These are phyloP conservation scores for Antigone vipio DNA, from an alignment of 2,113 vertebrate species.

Conservation along the genomic window DNA sequence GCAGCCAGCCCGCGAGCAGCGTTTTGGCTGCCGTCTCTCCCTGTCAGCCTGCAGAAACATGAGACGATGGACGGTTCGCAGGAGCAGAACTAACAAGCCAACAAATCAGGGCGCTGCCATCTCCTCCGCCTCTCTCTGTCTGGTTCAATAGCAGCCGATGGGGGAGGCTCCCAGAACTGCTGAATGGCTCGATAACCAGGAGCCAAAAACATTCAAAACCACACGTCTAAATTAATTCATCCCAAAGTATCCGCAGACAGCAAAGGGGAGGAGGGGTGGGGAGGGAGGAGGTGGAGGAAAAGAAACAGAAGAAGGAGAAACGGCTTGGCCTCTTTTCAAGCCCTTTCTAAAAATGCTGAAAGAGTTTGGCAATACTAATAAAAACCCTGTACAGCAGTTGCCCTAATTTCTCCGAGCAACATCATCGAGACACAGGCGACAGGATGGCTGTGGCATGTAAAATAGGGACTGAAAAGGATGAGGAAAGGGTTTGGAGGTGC, in stretches of 20 bases:
- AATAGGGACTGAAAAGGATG: background rate
- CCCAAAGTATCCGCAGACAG: background rate
- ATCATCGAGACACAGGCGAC: background rate
- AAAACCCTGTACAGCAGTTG: slow-evolving; percentile 21
- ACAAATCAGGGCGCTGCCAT: slow-evolving; percentile 66
- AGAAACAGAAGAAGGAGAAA: slow-evolving; percentile 37
- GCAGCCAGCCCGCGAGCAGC: background rate
- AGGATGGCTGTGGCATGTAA: background rate
- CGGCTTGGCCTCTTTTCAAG: slow-evolving; percentile 4
- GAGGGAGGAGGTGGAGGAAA: background rate
- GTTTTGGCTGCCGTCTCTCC: background rate
- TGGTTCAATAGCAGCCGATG: slow-evolving; percentile 13
- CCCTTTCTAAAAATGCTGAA: slow-evolving; percentile 37
- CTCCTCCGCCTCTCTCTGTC: slow-evolving; percentile 60
- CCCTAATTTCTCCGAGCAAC: slow-evolving; percentile 3
- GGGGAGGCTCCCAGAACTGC: slow-evolving; percentile 29
- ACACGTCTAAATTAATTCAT: slow-evolving; percentile 27
- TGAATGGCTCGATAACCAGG: slow-evolving; percentile 24
- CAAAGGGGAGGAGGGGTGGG: background rate
- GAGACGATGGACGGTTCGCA: slow-evolving; percentile 11
- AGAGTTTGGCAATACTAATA: slow-evolving; percentile 49
- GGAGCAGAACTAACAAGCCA: slow-evolving; percentile 53
- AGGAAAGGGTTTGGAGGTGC: background rate
- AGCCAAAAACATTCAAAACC: slow-evolving; percentile 59
- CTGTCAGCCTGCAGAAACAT: slow-evolving; percentile 25